These are phyloP conservation scores for Aphidius colemani DNA, from an alignment of 2,888 invertebrate genomes.

Conservation along the genomic window DNA sequence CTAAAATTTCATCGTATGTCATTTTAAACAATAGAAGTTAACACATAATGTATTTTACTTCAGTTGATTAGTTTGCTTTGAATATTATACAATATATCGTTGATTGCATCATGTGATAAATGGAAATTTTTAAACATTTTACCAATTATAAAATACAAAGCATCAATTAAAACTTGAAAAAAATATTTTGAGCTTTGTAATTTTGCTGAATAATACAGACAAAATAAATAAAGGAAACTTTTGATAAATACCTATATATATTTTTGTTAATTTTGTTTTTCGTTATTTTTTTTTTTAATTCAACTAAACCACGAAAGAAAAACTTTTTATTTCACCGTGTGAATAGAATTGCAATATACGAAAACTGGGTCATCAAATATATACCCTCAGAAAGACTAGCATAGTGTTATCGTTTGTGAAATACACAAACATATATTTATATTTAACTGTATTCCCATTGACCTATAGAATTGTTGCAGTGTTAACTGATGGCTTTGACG, in stretches of 20 bases:
- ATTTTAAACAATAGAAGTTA: conserved; percentile 40
- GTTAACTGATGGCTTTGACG: neutral
- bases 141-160: too few species aligned
- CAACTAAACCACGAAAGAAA: too few species aligned
- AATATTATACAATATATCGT: conserved; percentile 26
- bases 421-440: conserved; percentile 1
- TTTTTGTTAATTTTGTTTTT: too few species aligned
- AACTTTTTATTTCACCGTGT: too few species aligned
- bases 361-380: conserved; percentile 4
- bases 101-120: neutral
- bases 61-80: conserved; percentile 18
- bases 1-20: conserved; percentile 38
- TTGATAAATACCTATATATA: too few species aligned
- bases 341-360: too few species aligned
- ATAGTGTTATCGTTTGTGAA: conserved; percentile 10
- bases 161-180: too few species aligned
- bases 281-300: too few species aligned
- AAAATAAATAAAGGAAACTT: too few species aligned
- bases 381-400: neutral
- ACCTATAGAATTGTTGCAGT: neutral
- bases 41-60: conserved; percentile 33
- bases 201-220: too few species aligned
- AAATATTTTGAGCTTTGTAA: too few species aligned
- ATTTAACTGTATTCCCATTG: conserved; percentile 1
- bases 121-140: too few species aligned